Base-by-base conservation (phyloP, 2,797 vertebrate species). In the Cynodonichthys magdalenae region DNA sequence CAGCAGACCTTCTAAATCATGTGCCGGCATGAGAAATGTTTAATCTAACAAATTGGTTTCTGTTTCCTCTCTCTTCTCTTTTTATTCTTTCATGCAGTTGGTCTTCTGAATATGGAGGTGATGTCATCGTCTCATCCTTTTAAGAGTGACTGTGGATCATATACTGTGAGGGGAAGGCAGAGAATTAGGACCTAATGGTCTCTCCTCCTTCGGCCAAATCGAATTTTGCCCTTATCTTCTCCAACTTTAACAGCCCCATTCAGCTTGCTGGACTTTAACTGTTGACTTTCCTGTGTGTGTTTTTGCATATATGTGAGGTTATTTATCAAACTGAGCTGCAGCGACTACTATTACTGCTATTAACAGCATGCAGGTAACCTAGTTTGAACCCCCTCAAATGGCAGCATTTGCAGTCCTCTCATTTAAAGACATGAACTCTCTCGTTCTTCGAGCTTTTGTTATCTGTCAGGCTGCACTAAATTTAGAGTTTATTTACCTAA, bases 31-130 rank as follows among this genome's bases (percentile, higher is more conserved):
- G 80, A 84, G 88, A 92, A 90, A 91, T 87, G 87, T 92, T 92
- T 93, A 87, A 93, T 93, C 90, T 91, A 89, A 92, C 89, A 93
- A 93, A 93, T 92, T 92, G 92, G 83, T 93, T 92, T 90, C 86
- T 89, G 83, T 88, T 87, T 90, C 87, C 77, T 81, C 56, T 68
- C 59, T 69, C 51, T 60, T 79, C 77, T 80, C 70, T 68, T 83
- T 81, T 83, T 72, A 69, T 88, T 87, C 83, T 84, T 89, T 81
- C 85, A 69, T 81, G 86, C 77, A 53, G 75, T 60, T 59, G 77
- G 83, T 87, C 82, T 87, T 90, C 85, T 83, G 82, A 92, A 89
- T 86, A 80, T 79, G 69, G 79, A 76, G 84, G 85, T 91, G 90
- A 92, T 90, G 89, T 92, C 90, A 91, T 87, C 55, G 36, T 89